Percentiles rank a stretch among this genome's conserved stretches.
Evolutionary conservation across 2,113 vertebrate species (phyloP).

Genomic region (Daubentonia madagascariensis): DNA sequence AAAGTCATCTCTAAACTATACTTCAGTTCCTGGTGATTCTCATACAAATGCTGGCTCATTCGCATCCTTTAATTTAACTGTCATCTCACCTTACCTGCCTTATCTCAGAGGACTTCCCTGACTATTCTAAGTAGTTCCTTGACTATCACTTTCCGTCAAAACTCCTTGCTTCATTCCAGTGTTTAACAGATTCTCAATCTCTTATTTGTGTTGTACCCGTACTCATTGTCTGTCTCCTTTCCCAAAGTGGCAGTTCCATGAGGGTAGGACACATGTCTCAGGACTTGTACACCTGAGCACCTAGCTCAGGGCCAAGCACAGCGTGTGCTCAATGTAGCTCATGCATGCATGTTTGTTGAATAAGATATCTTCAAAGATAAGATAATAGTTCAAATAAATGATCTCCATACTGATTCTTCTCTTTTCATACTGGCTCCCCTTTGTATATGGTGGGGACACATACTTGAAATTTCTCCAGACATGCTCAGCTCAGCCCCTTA

Average conservation of each 20-base stretch:
- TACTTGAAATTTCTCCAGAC: background rate
- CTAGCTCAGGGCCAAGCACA: rapidly evolving
- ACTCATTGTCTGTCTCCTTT: background rate
- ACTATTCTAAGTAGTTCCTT: background rate
- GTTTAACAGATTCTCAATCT: background rate
- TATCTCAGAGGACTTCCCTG: background rate
- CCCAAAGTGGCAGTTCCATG: background rate
- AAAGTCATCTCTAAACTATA: background rate
- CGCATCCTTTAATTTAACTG: background rate
- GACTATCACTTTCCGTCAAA: background rate
- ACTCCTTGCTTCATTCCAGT: background rate
- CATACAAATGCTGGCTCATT: background rate
- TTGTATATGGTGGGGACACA: background rate
- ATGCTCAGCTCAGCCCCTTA: background rate
- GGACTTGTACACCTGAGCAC: background rate
- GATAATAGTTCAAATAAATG: background rate
- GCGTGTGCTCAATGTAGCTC: background rate
- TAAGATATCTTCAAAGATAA: background rate
- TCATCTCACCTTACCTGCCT: background rate
- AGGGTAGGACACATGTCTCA: too few relatives aligned
- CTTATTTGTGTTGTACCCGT: background rate
- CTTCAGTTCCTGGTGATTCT: background rate
- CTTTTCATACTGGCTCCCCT: background rate
- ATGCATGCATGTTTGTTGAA: background rate
- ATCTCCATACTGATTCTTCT: background rate